Percentiles rank a stretch among this genome's conserved stretches.
phyloP scores from a whole-genome alignment of 1,140 invertebrate species.

The Dinothrombium tinctorium region DNA sequence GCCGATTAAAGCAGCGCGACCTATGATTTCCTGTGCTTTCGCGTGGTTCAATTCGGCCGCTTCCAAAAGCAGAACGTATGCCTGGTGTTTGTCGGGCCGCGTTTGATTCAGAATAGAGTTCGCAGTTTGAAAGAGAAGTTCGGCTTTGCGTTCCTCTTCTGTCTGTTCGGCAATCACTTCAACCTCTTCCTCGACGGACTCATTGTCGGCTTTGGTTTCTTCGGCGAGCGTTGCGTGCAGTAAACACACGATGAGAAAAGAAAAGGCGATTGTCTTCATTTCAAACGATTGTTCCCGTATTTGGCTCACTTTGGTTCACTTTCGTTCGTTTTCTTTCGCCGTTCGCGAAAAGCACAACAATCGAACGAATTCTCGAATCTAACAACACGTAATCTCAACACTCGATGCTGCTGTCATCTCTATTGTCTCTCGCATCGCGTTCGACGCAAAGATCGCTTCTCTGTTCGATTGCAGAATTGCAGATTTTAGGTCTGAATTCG shows the following conservation, averaged over 20 bases:
- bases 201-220: neutral
- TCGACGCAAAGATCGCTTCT: too few species aligned
- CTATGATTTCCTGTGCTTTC: conserved; percentile 51
- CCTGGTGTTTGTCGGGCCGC: conserved; percentile 14
- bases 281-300: neutral
- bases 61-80: conserved; percentile 37
- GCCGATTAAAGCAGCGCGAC: conserved; percentile 65
- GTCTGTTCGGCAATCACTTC: neutral
- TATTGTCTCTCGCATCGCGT: too few species aligned
- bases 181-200: neutral
- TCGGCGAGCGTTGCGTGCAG: neutral
- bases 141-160: conserved; percentile 2
- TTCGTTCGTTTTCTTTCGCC: neutral
- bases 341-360: too few species aligned
- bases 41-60: conserved; percentile 53
- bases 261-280: neutral
- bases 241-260: neutral
- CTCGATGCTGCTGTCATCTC: too few species aligned
- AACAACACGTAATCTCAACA: too few species aligned
- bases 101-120: neutral
- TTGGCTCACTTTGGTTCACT: neutral
- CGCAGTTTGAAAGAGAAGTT: neutral
- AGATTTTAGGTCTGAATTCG: too few species aligned
- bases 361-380: too few species aligned
- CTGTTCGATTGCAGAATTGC: too few species aligned